Conservation (phyloP, 1,140 invertebrate species). For the Drosophila virilis region DNA sequence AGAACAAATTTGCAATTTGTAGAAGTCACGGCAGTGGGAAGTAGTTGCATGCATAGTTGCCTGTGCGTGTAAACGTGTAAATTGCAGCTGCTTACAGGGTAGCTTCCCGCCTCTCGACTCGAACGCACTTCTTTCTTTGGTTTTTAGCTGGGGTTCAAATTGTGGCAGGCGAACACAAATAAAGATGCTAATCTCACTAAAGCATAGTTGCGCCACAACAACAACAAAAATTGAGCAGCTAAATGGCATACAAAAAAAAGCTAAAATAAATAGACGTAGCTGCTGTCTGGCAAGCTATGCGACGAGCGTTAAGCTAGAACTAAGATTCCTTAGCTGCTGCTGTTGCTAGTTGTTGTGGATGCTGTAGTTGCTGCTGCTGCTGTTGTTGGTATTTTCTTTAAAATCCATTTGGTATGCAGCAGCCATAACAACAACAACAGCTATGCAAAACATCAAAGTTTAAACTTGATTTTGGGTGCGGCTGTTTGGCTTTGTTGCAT, state of each 20-base stretch:
- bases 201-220: slow-evolving; percentile 58
- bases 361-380: slow-evolving; percentile 6
- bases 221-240: slow-evolving; percentile 53
- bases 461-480: slow-evolving; percentile 66
- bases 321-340: slow-evolving; percentile 57
- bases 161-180: slow-evolving; percentile 80
- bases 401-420: slow-evolving; percentile 74
- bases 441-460: slow-evolving; percentile 69
- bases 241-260: slow-evolving; percentile 60
- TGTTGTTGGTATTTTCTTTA: slow-evolving; percentile 37
- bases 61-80: too few species aligned
- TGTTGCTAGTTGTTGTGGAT: slow-evolving; percentile 33
- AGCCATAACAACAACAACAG: slow-evolving; percentile 26
- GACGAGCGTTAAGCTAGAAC: slow-evolving; percentile 22
- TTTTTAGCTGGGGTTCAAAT: slow-evolving; percentile 23
- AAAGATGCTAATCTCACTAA: slow-evolving; percentile 80
- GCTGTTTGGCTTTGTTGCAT: slow-evolving; percentile 28
- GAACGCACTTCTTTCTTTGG: background rate
- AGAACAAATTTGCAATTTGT: too few species aligned
- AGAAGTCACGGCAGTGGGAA: too few species aligned
- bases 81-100: background rate
- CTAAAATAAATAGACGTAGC: slow-evolving; percentile 39
- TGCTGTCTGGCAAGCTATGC: slow-evolving; percentile 44
- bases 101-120: background rate
- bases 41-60: too few species aligned